Evolutionary conservation across 2,888 invertebrate genomes (phyloP).

Genomic region (Agrilus mali): DNA sequence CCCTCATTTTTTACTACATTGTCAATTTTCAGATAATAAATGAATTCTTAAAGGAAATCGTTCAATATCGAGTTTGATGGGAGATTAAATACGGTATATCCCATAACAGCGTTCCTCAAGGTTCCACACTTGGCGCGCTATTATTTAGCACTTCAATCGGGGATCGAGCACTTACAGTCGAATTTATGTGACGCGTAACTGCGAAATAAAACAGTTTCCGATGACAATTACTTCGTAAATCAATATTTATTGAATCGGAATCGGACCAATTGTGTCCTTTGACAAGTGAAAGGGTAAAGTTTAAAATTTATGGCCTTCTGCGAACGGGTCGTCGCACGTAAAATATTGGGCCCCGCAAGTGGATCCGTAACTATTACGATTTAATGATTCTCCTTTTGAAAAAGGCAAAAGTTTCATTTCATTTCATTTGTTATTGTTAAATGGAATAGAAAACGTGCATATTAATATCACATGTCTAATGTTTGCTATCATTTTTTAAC

Average conservation of each 20-base stretch:
- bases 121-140: neutral
- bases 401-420: too few species aligned
- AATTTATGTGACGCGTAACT: conserved; percentile 30
- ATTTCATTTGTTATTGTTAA: too few species aligned
- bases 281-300: conserved; percentile 18
- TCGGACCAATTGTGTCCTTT: conserved; percentile 23
- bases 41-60: too few species aligned
- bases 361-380: conserved; percentile 7
- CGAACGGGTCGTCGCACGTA: conserved; percentile 11
- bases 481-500: too few species aligned
- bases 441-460: too few species aligned
- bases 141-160: neutral
- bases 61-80: too few species aligned
- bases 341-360: conserved; percentile 24
- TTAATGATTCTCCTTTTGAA: too few species aligned
- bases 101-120: neutral
- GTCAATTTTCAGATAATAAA: too few species aligned
- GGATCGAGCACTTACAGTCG: neutral
- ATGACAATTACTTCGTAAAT: conserved; percentile 29
- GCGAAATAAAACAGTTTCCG: conserved; percentile 30
- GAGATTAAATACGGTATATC: too few species aligned
- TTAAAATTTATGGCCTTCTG: conserved; percentile 24
- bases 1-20: too few species aligned
- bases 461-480: too few species aligned
- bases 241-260: conserved; percentile 31